Evolutionary conservation across 2,888 invertebrate species (phyloP).

Genomic region (Machimus rusticus): DNA sequence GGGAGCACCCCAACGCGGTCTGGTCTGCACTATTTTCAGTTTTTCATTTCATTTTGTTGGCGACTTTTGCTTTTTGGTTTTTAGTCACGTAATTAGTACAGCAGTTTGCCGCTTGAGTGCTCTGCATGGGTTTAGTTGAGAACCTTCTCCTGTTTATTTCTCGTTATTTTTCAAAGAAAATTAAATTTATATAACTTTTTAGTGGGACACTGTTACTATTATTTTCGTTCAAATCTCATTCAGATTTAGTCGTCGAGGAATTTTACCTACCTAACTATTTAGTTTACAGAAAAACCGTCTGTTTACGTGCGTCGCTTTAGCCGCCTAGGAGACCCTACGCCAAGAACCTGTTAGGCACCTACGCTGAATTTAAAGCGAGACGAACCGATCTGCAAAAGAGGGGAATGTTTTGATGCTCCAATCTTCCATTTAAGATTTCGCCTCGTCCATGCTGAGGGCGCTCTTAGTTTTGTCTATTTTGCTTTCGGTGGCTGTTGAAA

Average conservation of each 20-base stretch:
- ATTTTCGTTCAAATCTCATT: not conserved
- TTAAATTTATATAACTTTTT: not conserved
- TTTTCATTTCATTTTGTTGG: conserved; percentile 14
- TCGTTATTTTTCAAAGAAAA: not conserved
- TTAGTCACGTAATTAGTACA: conserved; percentile 43
- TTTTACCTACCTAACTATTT: not conserved
- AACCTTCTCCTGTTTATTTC: not conserved
- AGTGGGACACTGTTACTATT: not conserved
- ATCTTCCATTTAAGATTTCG: not conserved
- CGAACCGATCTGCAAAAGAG: not conserved
- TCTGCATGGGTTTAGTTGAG: conserved; percentile 22
- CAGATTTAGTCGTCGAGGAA: not conserved
- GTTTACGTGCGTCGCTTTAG: conserved; percentile 7
- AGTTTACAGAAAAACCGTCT: not conserved
- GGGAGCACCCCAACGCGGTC: not conserved
- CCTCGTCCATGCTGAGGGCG: not conserved
- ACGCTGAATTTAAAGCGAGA: not conserved
- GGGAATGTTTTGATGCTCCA: not conserved
- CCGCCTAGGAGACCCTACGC: not conserved
- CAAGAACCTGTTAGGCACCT: not conserved
- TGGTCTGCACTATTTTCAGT: conserved; percentile 16
- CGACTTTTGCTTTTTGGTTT: not conserved
- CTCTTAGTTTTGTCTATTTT: not conserved
- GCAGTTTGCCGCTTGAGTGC: conserved; percentile 49
- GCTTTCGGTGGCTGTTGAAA: not conserved